Evolutionary conservation across 2,113 vertebrate genomes (phyloP), one percentile per base, ranked within the genome.

Genomic region (Isichthys henryi): DNA sequence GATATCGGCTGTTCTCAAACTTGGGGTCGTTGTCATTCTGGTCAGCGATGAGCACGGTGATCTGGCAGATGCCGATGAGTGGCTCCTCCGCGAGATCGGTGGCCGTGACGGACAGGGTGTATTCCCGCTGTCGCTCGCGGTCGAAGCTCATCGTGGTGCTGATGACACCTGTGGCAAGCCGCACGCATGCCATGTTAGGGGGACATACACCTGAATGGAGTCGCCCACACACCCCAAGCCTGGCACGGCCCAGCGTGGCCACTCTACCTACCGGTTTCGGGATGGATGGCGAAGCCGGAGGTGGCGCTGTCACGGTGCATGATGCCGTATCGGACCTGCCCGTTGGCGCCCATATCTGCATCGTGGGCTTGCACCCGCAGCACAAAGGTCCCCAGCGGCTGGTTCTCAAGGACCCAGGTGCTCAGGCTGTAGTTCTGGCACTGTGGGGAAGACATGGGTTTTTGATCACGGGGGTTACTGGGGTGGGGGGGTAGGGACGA

Each of bases 21-120:
- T 95, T 97, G 43, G 97, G 97, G 1, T 96, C 94, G 1, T 98
- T 98, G 96, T 98, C 97, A 35, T 98, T 98, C 94, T 96, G 82
- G 19, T 98, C 97, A 0, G 92, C 93, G 52, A 98, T 94, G 77
- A 96, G 90, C 82, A 97, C 56, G 0, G 95, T 96, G 94, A 98
- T 82, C 93, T 94, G 96, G 88, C 97, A 98, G 90, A 98, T 92
- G 0, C 97, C 95, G 0, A 97, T 97, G 89, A 98, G 95, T 0
- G 97, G 97, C 83, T 97, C 97, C 89, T 93, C 95, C 0, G 96
- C 97, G 93, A 94, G 96, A 92, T 98, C 97, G 0, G 97, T 97
- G 10, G 97, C 97, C 0, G 96, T 98, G 43, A 98, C 95, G 0
- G 95, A 97, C 66, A 98, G 93, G 0, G 92, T 93, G 89, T 96